Percentiles rank a stretch among this genome's conserved stretches.
Conservation (phyloP, 1,140 invertebrate genomes). For the Notospermus geniculatus region DNA sequence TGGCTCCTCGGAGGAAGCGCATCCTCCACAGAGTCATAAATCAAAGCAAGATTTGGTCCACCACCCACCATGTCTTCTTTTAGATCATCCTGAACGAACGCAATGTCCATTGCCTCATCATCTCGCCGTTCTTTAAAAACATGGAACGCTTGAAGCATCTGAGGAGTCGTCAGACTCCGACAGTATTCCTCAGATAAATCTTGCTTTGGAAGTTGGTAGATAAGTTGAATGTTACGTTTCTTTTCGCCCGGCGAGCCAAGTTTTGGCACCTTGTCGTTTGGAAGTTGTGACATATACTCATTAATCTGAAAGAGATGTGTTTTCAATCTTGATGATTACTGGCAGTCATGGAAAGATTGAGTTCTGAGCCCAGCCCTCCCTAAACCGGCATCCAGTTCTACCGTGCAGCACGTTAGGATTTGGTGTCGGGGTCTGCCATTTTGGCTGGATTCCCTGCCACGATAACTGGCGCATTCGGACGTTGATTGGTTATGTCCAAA, state of each 20-base stretch:
- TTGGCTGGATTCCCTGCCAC: too few relatives aligned
- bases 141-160: conserved; percentile 82
- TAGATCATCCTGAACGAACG: conserved; percentile 64
- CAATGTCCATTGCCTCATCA: conserved; percentile 90
- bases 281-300: conserved; percentile 91
- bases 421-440: too few relatives aligned
- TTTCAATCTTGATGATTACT: not conserved
- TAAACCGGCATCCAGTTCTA: not conserved
- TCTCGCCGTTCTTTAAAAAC: conserved; percentile 90
- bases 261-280: conserved; percentile 95
- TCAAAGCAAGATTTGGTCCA: too few relatives aligned
- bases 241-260: conserved; percentile 92
- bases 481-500: too few relatives aligned
- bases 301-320: conserved; percentile 73
- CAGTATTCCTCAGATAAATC: conserved; percentile 86
- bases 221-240: conserved; percentile 83
- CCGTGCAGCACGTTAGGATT: too few relatives aligned
- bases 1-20: too few relatives aligned
- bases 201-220: conserved; percentile 88
- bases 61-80: conserved; percentile 38
- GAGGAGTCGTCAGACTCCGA: conserved; percentile 82
- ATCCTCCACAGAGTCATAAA: too few relatives aligned
- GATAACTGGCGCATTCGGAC: too few relatives aligned
- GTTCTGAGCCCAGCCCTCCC: too few relatives aligned
- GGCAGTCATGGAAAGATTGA: too few relatives aligned